Percentiles rank a stretch among this genome's conserved stretches.
These are phyloP conservation scores for Megaleporinus macrocephalus DNA, from an alignment of 2,113 vertebrate species.

Conservation along the genomic window DNA sequence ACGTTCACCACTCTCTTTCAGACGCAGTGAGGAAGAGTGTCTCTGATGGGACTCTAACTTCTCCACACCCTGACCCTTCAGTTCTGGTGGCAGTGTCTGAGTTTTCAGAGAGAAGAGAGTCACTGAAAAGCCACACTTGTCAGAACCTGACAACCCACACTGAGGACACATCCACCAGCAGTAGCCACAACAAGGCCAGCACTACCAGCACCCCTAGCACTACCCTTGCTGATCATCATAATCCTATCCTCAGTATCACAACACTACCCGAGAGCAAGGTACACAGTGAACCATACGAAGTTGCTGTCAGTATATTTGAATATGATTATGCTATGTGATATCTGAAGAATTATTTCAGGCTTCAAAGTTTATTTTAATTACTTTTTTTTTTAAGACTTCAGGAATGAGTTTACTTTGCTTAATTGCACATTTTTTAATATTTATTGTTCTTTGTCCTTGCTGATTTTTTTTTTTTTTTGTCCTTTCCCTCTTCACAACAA, in stretches of 20 bases:
- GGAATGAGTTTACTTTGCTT: too few species aligned
- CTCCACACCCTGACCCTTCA: constrained; percentile 71
- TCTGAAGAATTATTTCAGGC: too few species aligned
- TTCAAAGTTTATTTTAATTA: too few species aligned
- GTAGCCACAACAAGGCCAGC: background rate
- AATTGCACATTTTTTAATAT: too few species aligned
- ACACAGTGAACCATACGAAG: background rate
- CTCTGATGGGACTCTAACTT: constrained; percentile 80
- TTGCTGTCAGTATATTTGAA: too few species aligned
- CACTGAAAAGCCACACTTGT: constrained; percentile 81
- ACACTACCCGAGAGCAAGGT: constrained; percentile 49
- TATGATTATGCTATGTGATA: too few species aligned
- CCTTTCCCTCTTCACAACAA: too few species aligned
- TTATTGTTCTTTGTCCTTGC: too few species aligned
- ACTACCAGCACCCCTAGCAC: background rate
- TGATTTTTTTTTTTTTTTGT: too few species aligned
- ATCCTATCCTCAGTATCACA: constrained; percentile 34
- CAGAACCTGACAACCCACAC: constrained; percentile 73
- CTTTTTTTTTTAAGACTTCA: too few species aligned
- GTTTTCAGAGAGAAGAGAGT: constrained; percentile 65
- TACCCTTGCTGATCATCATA: constrained; percentile 10
- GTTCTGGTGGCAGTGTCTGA: constrained; percentile 48
- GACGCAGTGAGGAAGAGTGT: constrained; percentile 83
- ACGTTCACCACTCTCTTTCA: constrained; percentile 34
- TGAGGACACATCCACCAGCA: background rate